These are phyloP conservation scores for Egretta garzetta DNA, from an alignment of 2,113 vertebrate species.

Conservation along the genomic window DNA sequence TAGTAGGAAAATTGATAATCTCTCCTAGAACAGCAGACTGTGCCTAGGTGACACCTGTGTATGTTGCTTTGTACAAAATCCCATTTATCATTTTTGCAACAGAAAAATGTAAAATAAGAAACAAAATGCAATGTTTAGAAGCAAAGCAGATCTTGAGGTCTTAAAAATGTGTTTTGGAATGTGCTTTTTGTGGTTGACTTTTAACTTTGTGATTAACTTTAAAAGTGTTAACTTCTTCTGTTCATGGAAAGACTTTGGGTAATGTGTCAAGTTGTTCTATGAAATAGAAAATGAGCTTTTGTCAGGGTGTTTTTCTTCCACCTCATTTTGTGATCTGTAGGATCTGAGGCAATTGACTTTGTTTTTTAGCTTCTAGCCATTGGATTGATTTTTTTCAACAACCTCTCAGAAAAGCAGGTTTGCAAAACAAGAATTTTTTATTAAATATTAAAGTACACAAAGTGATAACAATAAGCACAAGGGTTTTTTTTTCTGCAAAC, in stretches of 20 bases:
- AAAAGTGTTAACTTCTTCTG: background rate
- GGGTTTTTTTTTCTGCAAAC: background rate
- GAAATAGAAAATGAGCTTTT: background rate
- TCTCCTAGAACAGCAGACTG: background rate
- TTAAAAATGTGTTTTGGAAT: background rate
- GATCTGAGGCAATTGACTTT: background rate
- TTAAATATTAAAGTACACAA: background rate
- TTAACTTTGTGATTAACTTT: background rate
- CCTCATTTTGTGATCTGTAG: background rate
- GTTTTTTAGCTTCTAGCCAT: background rate
- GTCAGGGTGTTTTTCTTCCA: background rate
- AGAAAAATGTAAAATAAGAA: background rate
- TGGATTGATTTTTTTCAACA: background rate
- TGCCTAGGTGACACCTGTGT: background rate
- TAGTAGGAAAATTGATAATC: background rate
- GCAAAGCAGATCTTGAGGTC: background rate
- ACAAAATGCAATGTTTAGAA: background rate
- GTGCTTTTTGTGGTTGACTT: background rate
- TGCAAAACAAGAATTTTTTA: background rate
- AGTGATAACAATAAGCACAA: background rate
- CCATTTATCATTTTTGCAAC: background rate
- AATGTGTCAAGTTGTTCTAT: background rate
- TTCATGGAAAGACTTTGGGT: background rate
- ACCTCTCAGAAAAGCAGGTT: background rate
- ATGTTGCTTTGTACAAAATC: background rate